Base-by-base conservation (phyloP, 2,113 vertebrate species). In the Columbina picui region DNA sequence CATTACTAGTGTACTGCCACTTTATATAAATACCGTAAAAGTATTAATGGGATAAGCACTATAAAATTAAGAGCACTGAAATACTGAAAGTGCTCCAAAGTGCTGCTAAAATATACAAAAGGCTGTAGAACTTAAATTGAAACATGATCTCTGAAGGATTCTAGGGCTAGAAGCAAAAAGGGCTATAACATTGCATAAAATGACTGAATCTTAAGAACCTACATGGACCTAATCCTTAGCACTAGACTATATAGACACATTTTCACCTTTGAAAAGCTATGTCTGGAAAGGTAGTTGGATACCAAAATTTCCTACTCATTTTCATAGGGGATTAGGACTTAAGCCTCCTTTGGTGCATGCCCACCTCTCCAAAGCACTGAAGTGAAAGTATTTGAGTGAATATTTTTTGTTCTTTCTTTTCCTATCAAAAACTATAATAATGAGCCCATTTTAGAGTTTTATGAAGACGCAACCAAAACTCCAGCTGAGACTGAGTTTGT, bases 171-270 rank as follows among this genome's bases (percentile, higher is more conserved):
- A 55, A 90, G 13, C 27, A 80, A 61, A 39, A 57, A 65, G 22
- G 15, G 45, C 73, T 15, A 6, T 11, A 76, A 21, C 4, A 76
- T 2, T 0, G 0, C 34, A 75, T 30, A 84, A 82, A 89, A 81
- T 29, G 41, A 59, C 5, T 29, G 29, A 30, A 75, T 68, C 78
- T 68, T 36, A 67, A 52, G 69, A 79, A 79, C 14, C 12, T 30
- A 1, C 1, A 7, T 21, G 20, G 55, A 83, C 25, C 26, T 76
- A 30, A 80, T 43, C 30, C 30, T 83, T 69, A 39, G 30, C 12
- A 65, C 26, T 27, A 17, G 13, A 80, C 21, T 36, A 88, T 16
- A 41, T 0, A 39, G 22, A 39, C 56, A 34, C 26, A 56, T 47
- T 56, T 74, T 67, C 69, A 82, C 4, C 14, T 89, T 45, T 45